phyloP scores from a whole-genome alignment of 2,888 invertebrate genomes.

The Cryptosula pallasiana region DNA sequence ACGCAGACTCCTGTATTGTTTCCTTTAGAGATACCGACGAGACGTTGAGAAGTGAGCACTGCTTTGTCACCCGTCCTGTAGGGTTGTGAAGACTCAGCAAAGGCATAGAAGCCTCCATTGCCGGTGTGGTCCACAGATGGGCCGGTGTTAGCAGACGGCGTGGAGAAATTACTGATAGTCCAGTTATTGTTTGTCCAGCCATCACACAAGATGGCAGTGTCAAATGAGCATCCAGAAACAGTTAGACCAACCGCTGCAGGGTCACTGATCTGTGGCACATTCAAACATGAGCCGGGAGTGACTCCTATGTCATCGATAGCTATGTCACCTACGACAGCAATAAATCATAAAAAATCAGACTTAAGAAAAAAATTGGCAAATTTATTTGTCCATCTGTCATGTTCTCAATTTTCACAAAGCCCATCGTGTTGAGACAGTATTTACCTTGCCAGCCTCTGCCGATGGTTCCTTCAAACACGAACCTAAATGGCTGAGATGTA shows the following conservation, averaged over 20 bases:
- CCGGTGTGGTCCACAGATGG: constrained; percentile 26
- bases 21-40: neutral
- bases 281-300: constrained; percentile 33
- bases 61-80: constrained; percentile 60
- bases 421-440: too few relatives aligned
- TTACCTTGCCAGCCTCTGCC: constrained; percentile 32
- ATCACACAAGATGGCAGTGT: neutral
- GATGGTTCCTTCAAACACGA: constrained; percentile 35
- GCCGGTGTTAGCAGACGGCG: constrained; percentile 25
- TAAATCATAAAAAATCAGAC: too few relatives aligned
- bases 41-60: constrained; percentile 32
- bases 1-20: constrained; percentile 31
- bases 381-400: too few relatives aligned
- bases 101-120: constrained; percentile 55
- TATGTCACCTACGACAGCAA: constrained; percentile 37
- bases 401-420: too few relatives aligned
- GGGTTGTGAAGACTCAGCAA: constrained; percentile 60
- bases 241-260: neutral
- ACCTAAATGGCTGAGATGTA: neutral
- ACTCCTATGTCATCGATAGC: constrained; percentile 43
- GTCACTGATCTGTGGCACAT: constrained; percentile 24
- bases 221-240: neutral
- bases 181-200: constrained; percentile 16
- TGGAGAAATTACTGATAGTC: constrained; percentile 21
- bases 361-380: too few relatives aligned